Percentiles rank a stretch among this genome's conserved stretches.
Conservation (phyloP, 2,888 invertebrate species). For the Antitype chi region DNA sequence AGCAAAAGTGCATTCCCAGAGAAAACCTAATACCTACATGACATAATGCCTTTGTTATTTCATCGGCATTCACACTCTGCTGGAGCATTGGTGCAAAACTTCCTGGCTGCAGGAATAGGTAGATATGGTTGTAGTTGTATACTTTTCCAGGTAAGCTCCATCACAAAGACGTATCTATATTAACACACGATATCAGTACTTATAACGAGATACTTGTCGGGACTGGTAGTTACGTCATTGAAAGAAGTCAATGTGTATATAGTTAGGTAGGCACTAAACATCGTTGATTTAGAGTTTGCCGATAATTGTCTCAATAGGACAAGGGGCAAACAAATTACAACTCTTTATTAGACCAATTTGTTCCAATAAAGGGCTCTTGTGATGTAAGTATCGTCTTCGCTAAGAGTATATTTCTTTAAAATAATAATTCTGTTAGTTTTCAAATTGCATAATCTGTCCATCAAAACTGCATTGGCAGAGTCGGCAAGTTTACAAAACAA, state of each 20-base stretch:
- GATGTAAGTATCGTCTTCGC: background rate
- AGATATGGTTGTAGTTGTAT: background rate
- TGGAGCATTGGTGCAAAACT: background rate
- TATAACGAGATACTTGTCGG: background rate
- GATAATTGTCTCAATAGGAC: conserved; percentile 35
- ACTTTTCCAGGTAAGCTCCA: background rate
- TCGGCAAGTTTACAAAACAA: background rate
- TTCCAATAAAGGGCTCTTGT: conserved; percentile 19
- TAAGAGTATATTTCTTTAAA: background rate
- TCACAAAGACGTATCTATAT: background rate
- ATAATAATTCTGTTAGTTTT: background rate
- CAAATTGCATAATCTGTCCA: background rate
- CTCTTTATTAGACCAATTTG: conserved; percentile 38
- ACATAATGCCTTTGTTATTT: too few relatives aligned
- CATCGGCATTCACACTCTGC: too few relatives aligned
- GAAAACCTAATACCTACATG: too few relatives aligned
- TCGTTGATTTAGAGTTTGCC: background rate
- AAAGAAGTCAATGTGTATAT: background rate
- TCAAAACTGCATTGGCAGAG: background rate
- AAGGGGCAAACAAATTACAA: conserved; percentile 21
- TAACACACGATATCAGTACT: background rate
- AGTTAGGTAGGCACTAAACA: background rate
- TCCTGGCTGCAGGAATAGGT: background rate
- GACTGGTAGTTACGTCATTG: background rate
- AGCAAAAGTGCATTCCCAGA: too few relatives aligned